A percentile compares a stretch with the other conserved stretches of the same genome.
Conservation (phyloP, 2,888 invertebrate species). For the Oxytorus armatus region DNA sequence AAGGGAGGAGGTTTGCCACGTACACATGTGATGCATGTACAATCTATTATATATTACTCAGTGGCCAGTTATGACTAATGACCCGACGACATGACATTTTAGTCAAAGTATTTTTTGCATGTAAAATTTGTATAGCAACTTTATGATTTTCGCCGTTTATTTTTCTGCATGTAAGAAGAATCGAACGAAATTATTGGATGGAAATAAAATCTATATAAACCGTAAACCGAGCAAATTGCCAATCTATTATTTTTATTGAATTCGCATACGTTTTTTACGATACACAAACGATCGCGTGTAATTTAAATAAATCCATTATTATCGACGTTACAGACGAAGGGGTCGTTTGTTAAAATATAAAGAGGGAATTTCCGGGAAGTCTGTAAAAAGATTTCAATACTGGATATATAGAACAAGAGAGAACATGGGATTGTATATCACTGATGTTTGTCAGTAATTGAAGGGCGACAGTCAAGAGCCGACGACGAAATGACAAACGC, state of each 20-base stretch:
- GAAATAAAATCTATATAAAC: neutral
- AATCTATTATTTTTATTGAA: neutral
- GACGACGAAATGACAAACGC: slow-evolving; percentile 63
- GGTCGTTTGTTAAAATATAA: slow-evolving; percentile 25
- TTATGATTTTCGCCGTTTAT: neutral
- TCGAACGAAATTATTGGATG: neutral
- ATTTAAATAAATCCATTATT: neutral
- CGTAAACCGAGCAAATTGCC: neutral
- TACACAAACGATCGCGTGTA: too few relatives aligned
- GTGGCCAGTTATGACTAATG: slow-evolving; percentile 36
- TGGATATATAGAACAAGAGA: slow-evolving; percentile 1
- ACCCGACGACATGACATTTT: slow-evolving; percentile 13
- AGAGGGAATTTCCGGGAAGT: slow-evolving; percentile 18
- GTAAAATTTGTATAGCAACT: slow-evolving; percentile 6
- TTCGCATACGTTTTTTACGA: too few relatives aligned
- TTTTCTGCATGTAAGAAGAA: neutral
- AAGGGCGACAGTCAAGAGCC: slow-evolving; percentile 53
- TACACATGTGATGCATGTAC: neutral
- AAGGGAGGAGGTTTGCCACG: neutral
- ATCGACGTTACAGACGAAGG: neutral
- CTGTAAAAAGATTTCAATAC: slow-evolving; percentile 32
- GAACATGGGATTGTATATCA: slow-evolving; percentile 50
- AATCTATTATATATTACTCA: slow-evolving; percentile 1
- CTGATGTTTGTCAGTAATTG: slow-evolving; percentile 58
- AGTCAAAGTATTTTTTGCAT: slow-evolving; percentile 30